Base-by-base conservation (phyloP, 2,113 vertebrate genomes). In the Rutilus rutilus region DNA sequence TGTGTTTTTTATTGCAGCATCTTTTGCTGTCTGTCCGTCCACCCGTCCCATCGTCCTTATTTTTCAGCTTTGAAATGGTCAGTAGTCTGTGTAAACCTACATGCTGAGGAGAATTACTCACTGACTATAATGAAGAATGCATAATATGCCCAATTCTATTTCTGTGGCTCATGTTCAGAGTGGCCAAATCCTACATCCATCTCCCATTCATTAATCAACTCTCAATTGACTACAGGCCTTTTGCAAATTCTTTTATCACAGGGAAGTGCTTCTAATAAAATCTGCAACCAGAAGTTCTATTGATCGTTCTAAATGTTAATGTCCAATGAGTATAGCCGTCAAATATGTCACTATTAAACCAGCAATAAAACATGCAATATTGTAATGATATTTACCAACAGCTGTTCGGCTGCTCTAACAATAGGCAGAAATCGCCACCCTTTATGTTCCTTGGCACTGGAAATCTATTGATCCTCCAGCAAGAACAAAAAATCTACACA, bases 361-460 rank as follows among this genome's bases (percentile, higher is more conserved):
- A 88, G 89, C 88, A 87, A 92, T 94, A 93, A 93, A 93, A 86
- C 88, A 92, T 92, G 91, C 92, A 91, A 90, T 92, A 92, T 91
- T 91, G 87, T 91, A 92, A 93, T 93, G 91, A 95, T 94, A 94
- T 95, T 94, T 95, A 93, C 93, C 91, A 92, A 93, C 93, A 95
- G 92, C 92, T 95, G 93, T 90, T 94, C 90, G 81, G 87, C 88
- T 52, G 64, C 85, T 87, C 54, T 85, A 92, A 90, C 90, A 88
- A 73, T 54, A 88, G 89, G 89, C 75, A 39, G 59, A 54, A 67
- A 79, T 77, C 23, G 74, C 60, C 86, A 84, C 80, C 52, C 82
- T 91, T 92, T 91, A 89, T 89, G 87, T 89, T 88, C 54, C 86
- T 83, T 54, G 67, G 82, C 84, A 85, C 78, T 86, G 89, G 91